phyloP scores from a whole-genome alignment of 2,888 invertebrate genomes.

The Nyleta sp. region DNA sequence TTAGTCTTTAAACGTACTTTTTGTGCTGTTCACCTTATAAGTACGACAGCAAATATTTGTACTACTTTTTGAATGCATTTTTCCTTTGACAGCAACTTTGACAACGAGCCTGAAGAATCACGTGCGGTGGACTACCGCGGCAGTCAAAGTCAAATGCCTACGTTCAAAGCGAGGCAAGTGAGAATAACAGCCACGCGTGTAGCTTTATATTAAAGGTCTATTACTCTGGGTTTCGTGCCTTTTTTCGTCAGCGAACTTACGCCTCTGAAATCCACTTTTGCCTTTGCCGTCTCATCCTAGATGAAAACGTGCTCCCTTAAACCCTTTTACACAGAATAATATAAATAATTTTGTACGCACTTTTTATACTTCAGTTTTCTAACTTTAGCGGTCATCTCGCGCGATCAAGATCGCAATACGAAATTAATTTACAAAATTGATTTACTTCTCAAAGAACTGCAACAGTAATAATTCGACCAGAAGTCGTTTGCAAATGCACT shows the following conservation, averaged over 20 bases:
- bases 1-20: slow-evolving; percentile 53
- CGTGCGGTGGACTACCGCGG: slow-evolving; percentile 35
- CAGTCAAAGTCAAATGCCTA: slow-evolving; percentile 54
- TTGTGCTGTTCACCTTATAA: slow-evolving; percentile 47
- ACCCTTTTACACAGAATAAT: background rate
- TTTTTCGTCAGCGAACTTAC: slow-evolving; percentile 44
- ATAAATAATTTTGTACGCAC: background rate
- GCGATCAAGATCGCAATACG: too few species aligned
- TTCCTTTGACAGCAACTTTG: slow-evolving; percentile 56
- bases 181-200: slow-evolving; percentile 54
- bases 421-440: too few species aligned
- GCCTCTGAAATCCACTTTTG: slow-evolving; percentile 29
- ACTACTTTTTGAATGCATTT: slow-evolving; percentile 40
- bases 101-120: slow-evolving; percentile 53
- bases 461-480: background rate
- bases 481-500: background rate
- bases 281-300: slow-evolving; percentile 2
- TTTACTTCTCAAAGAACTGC: background rate
- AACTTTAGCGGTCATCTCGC: too few species aligned
- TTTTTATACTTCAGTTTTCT: background rate
- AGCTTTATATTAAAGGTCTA: slow-evolving; percentile 60
- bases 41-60: slow-evolving; percentile 50
- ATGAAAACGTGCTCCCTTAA: background rate
- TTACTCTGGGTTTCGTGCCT: slow-evolving; percentile 40
- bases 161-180: slow-evolving; percentile 51